Evolutionary conservation across 1,140 invertebrate species (phyloP).

Genomic region (Euwallacea similis): DNA sequence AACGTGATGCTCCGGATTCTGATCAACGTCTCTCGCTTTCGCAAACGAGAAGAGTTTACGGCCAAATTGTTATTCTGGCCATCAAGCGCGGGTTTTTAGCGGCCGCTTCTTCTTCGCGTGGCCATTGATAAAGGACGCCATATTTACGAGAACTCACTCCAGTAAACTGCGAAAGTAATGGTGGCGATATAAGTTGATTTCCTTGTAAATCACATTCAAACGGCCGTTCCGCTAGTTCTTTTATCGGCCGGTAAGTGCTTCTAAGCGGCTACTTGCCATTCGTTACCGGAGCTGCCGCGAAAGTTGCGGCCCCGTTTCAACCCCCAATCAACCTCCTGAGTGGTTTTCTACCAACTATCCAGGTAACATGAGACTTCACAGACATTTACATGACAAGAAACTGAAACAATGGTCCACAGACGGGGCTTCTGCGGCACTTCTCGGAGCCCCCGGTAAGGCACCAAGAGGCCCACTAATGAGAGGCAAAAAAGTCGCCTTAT

Average conservation of each 20-base stretch:
- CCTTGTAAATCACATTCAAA: constrained; percentile 26
- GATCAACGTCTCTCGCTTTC: constrained; percentile 5
- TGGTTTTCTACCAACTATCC: no score
- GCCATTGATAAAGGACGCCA: constrained; percentile 22
- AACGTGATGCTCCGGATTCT: constrained; percentile 27
- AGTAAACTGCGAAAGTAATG: constrained; percentile 22
- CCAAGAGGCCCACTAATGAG: no score
- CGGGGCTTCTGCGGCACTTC: no score
- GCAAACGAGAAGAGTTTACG: background rate
- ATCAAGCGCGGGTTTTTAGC: background rate
- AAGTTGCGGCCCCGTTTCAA: no score
- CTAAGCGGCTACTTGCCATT: constrained; percentile 3
- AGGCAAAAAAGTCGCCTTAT: background rate
- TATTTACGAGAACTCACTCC: constrained; percentile 7
- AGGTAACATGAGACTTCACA: no score
- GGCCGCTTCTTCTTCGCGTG: background rate
- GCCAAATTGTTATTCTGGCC: background rate
- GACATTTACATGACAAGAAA: no score
- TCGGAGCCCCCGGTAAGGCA: no score
- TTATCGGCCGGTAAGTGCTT: constrained; percentile 9
- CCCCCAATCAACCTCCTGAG: no score
- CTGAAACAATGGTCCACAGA: no score
- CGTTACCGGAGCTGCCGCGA: background rate
- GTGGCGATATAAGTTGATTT: constrained; percentile 28
- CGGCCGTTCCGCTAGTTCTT: constrained; percentile 21